phyloP scores from a whole-genome alignment of 2,113 vertebrate species.

The Emydura subglobosa region DNA sequence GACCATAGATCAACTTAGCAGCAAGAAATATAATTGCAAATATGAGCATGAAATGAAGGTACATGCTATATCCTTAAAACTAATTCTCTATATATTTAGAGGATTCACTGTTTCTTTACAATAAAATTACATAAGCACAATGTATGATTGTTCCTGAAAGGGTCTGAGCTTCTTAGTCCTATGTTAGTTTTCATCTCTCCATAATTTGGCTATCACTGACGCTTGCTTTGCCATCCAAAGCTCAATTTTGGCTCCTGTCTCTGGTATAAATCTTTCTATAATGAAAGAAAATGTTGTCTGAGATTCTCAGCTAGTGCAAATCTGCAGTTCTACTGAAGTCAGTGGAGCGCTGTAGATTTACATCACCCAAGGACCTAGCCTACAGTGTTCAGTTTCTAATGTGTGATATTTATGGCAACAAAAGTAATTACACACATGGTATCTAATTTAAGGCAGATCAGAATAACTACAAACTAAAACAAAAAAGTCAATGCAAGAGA shows the following conservation, averaged over 20 bases:
- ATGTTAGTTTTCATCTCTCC: neutral
- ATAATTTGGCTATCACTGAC: neutral
- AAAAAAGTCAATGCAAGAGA: no score
- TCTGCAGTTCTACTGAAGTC: neutral
- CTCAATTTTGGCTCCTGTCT: neutral
- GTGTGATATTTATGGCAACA: neutral
- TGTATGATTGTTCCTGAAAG: neutral
- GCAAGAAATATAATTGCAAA: constrained; percentile 40
- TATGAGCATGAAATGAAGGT: constrained; percentile 43
- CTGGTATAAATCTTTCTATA: accelerated
- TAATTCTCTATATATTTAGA: neutral
- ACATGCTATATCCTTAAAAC: neutral
- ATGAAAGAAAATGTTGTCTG: neutral
- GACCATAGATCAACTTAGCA: constrained; percentile 21
- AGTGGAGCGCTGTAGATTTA: neutral
- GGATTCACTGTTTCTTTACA: neutral
- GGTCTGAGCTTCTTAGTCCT: neutral
- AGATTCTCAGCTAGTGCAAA: neutral
- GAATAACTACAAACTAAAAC: no score
- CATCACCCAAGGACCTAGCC: neutral
- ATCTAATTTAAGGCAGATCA: neutral
- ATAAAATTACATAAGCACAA: neutral
- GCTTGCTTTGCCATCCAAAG: neutral
- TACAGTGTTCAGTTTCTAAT: neutral
- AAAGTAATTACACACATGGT: neutral